phyloP scores from a whole-genome alignment of 2,113 vertebrate genomes.

The Erpornis zantholeuca region DNA sequence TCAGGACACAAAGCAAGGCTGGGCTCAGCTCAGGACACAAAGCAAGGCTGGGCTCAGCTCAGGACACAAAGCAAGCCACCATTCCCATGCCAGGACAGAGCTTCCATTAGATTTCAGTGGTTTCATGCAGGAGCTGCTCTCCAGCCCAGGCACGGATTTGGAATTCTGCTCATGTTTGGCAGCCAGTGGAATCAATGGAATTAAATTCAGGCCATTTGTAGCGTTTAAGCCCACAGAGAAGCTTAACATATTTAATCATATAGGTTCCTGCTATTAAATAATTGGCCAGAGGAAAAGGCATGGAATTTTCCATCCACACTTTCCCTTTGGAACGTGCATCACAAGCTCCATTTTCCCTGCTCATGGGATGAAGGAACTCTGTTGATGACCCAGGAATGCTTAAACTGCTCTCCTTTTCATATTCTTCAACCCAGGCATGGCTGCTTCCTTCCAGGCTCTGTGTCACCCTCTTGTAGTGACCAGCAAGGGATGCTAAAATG shows the following conservation, averaged over 20 bases:
- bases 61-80: not conserved
- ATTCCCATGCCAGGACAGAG: not conserved
- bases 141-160: not conserved
- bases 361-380: not conserved
- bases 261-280: not conserved
- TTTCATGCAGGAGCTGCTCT: not conserved
- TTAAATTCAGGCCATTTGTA: not conserved
- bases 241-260: constrained; percentile 23
- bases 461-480: not conserved
- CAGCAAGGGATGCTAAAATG: not conserved
- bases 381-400: not conserved
- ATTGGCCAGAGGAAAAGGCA: not conserved
- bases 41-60: not conserved
- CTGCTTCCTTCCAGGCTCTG: not conserved
- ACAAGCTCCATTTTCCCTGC: not conserved
- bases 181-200: not conserved
- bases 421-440: not conserved
- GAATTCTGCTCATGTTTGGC: not conserved
- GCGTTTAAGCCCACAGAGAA: not conserved
- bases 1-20: no score
- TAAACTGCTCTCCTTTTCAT: not conserved
- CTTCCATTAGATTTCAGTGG: not conserved
- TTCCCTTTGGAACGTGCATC: not conserved
- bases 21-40: no score
- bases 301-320: not conserved